Base-by-base conservation (phyloP, 2,888 invertebrate species). In the Macropis europaea region DNA sequence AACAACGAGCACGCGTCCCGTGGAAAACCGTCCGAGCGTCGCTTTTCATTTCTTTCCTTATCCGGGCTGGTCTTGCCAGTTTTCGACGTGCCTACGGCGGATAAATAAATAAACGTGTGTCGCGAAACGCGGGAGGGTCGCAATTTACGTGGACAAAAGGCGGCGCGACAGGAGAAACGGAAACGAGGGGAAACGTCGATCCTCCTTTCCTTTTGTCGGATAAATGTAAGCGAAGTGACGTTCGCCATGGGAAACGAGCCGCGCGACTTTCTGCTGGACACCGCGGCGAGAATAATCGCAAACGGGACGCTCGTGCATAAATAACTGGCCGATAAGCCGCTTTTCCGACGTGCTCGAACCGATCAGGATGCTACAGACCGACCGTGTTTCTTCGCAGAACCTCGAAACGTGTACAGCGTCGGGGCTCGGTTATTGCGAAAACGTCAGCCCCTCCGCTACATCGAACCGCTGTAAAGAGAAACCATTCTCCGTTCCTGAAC, bases 101-200 rank as follows among this genome's bases (percentile, higher is more conserved):
- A n/a, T n/a, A n/a, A n/a, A n/a, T n/a, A n/a, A 24, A 26, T 42
- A 42, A 57, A 45, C 34, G 11, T 3, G 0, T 7, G 15, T 17
- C 45, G 15, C 6, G 13, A 19, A 3, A 17, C 42, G 53, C 32
- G 19, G 15, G 43, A 43, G 26, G 17, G 15, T 26, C 19, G 53
- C 34, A 19, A 52, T 40, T 42, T 34, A 43, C 42, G 17, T 11
- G 11, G 19, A 53, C 43, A 53, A 61, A 60, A 61, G 34, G 11
- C 5, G 15, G 9, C 1, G 38, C 15, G 22, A 17, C 24, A 24
- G 17, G 15, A 34, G 40, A 43, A 61, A 61, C 22, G 53, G 43
- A 53, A 61, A 53, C 42, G 15, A 28, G 54, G 53, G 45, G 34
- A 62, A 62, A 62, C 43, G 54, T 62, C 62, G 34, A 62, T 45